These are phyloP conservation scores for Panagrolaimus sp. DNA, from an alignment of 1,140 invertebrate species.

Conservation along the genomic window DNA sequence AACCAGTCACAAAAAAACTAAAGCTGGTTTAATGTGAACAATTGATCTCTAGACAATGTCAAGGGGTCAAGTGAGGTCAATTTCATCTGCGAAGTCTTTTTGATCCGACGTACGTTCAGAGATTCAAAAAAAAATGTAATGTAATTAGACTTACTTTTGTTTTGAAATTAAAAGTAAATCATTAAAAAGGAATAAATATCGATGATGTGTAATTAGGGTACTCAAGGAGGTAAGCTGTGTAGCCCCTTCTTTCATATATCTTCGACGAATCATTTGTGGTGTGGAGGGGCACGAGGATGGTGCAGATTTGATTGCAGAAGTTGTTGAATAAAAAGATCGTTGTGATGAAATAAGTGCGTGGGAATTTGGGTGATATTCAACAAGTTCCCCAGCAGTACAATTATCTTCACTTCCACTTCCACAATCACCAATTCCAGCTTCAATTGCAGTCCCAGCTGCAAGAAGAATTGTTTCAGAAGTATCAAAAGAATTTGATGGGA, in stretches of 20 bases:
- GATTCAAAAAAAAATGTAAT: too few species aligned
- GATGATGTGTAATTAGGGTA: slow-evolving; percentile 55
- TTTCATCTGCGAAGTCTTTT: too few species aligned
- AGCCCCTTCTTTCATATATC: slow-evolving; percentile 38
- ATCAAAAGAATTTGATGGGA: slow-evolving; percentile 5
- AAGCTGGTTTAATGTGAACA: too few species aligned
- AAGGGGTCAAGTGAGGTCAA: neutral
- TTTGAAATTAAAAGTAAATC: slow-evolving; percentile 62
- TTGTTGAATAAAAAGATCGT: neutral
- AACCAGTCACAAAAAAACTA: too few species aligned
- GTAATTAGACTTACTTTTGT: slow-evolving; percentile 62
- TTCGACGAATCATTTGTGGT: slow-evolving; percentile 23
- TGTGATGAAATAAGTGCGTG: slow-evolving; percentile 11
- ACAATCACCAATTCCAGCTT: slow-evolving; percentile 20
- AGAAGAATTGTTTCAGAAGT: neutral
- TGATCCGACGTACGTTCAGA: too few species aligned
- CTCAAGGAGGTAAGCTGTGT: slow-evolving; percentile 50
- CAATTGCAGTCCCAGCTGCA: slow-evolving; percentile 3
- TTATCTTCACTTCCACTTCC: too few species aligned
- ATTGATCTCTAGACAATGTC: neutral
- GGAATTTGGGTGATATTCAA: neutral
- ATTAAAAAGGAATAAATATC: slow-evolving; percentile 62
- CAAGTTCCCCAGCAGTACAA: slow-evolving; percentile 7
- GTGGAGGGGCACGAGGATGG: slow-evolving; percentile 27
- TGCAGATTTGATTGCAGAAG: slow-evolving; percentile 12